Base-by-base conservation (phyloP, 1,140 invertebrate genomes). In the Lepidurus couesii region DNA sequence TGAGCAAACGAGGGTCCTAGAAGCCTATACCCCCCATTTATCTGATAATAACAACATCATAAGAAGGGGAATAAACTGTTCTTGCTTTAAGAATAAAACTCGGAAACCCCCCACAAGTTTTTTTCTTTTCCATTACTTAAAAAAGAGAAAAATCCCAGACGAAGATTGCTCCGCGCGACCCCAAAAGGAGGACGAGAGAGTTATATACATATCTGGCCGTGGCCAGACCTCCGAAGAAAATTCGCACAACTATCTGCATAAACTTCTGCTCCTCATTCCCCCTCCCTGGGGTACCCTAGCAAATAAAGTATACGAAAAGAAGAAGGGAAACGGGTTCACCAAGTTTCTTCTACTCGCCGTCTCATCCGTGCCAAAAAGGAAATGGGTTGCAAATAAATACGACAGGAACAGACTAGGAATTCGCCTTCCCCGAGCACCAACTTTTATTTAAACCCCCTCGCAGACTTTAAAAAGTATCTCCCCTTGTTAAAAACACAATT, bases 181-280 rank as follows among this genome's bases (percentile, higher is more conserved):
- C 45, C 10, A 47, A 21, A 65, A 65, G 21, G 21, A 16, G n/a
- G 21, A 21, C 21, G 47, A 65, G 21, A 65, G 21, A 65, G n/a
- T 65, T 65, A 34, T 34, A 34, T 34, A 34, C 53, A 65, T 65
- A 65, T 65, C 53, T 13, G 16, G 16, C 53, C 7, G 53, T 65
- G 16, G 6, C n/a, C 53, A 65, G 53, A 65, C 53, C 53, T 21
- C 53, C 3, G 16, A 13, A 4, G 34, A 21, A 13, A 65, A n/a
- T 65, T 65, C 53, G 53, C 53, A 65, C n/a, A 65, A 65, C 53
- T 65, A 65, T 65, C 53, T 65, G 53, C 53, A 65, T 65, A 65
- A 65, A 65, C 53, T 65, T 65, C 21, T 13, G 8, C 53, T 16
- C 21, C 21, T 65, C 53, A 13, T 65, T 65, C 21, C 53, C 21